Percentiles rank a stretch among this genome's conserved stretches.
These are phyloP conservation scores for Acanthosepion lycidas DNA, from an alignment of 2,888 invertebrate species.

Conservation along the genomic window DNA sequence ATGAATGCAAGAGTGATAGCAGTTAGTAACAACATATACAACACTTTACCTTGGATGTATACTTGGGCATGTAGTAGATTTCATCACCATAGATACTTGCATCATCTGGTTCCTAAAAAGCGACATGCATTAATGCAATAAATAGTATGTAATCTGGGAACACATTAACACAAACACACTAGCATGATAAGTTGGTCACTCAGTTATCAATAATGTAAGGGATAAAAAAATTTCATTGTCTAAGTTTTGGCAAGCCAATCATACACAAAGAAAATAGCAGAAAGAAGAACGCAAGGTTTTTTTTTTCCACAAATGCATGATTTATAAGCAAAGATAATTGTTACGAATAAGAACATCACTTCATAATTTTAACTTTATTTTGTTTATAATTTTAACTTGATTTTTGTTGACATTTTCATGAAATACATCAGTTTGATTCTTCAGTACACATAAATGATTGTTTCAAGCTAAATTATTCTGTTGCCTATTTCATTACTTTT, in stretches of 20 bases:
- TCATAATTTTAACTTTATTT: no score
- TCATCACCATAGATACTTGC: constrained; percentile 68
- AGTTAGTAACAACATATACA: background rate
- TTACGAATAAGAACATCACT: no score
- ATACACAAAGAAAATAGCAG: background rate
- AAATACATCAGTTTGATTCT: no score
- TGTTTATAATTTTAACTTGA: no score
- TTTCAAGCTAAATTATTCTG: no score
- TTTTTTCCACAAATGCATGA: background rate
- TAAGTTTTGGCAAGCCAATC: background rate
- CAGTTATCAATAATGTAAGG: background rate
- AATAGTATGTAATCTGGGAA: constrained; percentile 21
- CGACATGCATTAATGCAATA: constrained; percentile 48
- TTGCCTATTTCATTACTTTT: no score
- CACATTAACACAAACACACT: background rate
- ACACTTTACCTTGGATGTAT: constrained; percentile 80
- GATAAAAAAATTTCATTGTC: background rate
- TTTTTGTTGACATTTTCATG: no score
- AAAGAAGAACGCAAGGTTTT: background rate
- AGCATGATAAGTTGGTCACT: background rate
- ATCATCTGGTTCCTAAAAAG: constrained; percentile 69
- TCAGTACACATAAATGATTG: no score
- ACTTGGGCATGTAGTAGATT: constrained; percentile 85
- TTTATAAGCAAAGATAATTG: background rate
- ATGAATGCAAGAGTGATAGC: constrained; percentile 39